Conservation (phyloP, 2,888 invertebrate genomes). For the Rhingia rostrata region DNA sequence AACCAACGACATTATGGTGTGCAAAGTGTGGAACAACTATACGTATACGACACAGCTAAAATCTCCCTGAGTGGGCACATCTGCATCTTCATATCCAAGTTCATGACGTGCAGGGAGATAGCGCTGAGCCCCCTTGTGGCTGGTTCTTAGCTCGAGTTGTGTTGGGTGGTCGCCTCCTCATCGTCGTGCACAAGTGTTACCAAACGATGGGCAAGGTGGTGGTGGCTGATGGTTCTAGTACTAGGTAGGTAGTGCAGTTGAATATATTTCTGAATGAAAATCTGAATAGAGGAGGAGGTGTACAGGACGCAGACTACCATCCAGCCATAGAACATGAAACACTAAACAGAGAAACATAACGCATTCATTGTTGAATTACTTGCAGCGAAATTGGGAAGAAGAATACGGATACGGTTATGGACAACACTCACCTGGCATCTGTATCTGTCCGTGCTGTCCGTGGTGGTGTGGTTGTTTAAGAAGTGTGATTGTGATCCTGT, state of each 20-base stretch:
- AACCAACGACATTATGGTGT: constrained; percentile 70
- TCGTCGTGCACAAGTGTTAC: constrained; percentile 55
- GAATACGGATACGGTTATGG: constrained; percentile 53
- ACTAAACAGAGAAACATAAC: constrained; percentile 52
- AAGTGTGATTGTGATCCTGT: constrained; percentile 49
- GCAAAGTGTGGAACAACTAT: constrained; percentile 73
- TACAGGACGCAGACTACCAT: not conserved
- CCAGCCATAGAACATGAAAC: not conserved
- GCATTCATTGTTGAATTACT: constrained; percentile 73
- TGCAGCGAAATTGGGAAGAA: constrained; percentile 66
- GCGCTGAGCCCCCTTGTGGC: constrained; percentile 17
- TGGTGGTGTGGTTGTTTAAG: constrained; percentile 28
- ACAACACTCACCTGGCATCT: constrained; percentile 59
- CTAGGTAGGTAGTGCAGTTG: not conserved
- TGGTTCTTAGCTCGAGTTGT: constrained; percentile 49
- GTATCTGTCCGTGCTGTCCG: constrained; percentile 40
- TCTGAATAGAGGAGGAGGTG: not conserved
- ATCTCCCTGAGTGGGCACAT: constrained; percentile 33
- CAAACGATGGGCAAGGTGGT: constrained; percentile 46
- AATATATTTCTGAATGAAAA: constrained; percentile 53
- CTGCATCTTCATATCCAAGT: constrained; percentile 47
- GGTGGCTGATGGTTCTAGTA: not conserved
- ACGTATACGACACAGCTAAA: constrained; percentile 18
- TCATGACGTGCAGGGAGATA: not conserved
- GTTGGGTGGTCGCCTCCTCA: constrained; percentile 67